A percentile compares a stretch with the other conserved stretches of the same genome.
phyloP scores from a whole-genome alignment of 2,888 invertebrate species.

The Archaeoteleia sp. region DNA sequence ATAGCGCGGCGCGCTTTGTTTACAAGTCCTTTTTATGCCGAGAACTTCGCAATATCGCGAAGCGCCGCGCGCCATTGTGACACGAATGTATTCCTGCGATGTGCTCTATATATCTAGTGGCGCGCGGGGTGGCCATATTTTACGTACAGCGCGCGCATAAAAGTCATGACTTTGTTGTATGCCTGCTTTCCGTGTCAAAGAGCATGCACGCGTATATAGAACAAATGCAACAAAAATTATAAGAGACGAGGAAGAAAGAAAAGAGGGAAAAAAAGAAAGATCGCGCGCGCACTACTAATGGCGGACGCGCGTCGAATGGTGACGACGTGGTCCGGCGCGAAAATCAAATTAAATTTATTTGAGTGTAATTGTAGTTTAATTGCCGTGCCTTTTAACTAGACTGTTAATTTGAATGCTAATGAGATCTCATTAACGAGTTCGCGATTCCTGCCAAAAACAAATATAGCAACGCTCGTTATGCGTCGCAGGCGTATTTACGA shows the following conservation, averaged over 20 bases:
- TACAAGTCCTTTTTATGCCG: conserved; percentile 51
- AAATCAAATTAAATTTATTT: conserved; percentile 25
- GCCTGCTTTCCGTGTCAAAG: conserved; percentile 45
- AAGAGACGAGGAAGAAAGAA: neutral
- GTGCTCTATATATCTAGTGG: conserved; percentile 39
- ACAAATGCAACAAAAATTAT: conserved; percentile 21
- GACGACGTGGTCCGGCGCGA: conserved; percentile 4
- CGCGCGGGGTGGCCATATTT: conserved; percentile 48
- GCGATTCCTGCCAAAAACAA: conserved; percentile 26
- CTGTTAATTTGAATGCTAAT: conserved; percentile 29
- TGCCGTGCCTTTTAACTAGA: conserved; percentile 28
- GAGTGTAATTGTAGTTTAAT: conserved; percentile 26
- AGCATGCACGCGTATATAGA: conserved; percentile 22
- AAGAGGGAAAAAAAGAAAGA: neutral
- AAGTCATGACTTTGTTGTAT: conserved; percentile 54
- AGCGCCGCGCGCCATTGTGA: conserved; percentile 40
- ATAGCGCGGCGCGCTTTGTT: conserved; percentile 53
- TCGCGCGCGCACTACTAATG: neutral
- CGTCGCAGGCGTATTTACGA: conserved; percentile 9
- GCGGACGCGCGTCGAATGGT: conserved; percentile 17
- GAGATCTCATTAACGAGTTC: conserved; percentile 28
- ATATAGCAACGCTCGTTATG: conserved; percentile 18
- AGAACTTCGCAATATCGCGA: conserved; percentile 45
- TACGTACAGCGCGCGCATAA: conserved; percentile 48
- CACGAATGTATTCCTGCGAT: conserved; percentile 46